Percentiles rank a stretch among this genome's conserved stretches.
Evolutionary conservation across 2,113 vertebrate species (phyloP).

Genomic region (Aptenodytes patagonicus): DNA sequence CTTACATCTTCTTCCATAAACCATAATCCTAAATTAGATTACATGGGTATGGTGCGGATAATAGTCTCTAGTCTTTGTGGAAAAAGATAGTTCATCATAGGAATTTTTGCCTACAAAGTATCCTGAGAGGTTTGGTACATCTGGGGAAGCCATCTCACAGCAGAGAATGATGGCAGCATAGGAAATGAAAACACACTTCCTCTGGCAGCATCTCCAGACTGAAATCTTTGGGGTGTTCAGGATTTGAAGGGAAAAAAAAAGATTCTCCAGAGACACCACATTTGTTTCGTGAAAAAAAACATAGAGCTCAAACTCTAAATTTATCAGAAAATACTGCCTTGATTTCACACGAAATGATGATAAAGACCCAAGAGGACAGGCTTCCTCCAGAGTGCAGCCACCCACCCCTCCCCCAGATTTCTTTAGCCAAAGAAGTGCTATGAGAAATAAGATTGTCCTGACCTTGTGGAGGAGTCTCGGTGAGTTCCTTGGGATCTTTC

Average conservation of each 20-base stretch:
- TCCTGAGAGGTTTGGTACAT: neutral
- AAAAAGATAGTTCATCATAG: neutral
- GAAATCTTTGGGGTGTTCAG: neutral
- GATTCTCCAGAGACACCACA: neutral
- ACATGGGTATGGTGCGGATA: neutral
- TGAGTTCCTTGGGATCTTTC: neutral
- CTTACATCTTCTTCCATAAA: neutral
- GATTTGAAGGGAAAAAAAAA: neutral
- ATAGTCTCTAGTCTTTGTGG: neutral
- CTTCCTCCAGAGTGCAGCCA: neutral
- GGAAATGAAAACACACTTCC: neutral
- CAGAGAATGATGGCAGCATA: neutral
- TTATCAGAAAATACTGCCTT: neutral
- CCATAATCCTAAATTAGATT: neutral
- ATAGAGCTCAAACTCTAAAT: neutral
- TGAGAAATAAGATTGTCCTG: neutral
- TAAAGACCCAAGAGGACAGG: neutral
- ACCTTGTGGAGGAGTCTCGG: neutral
- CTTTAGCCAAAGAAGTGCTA: neutral
- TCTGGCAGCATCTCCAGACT: neutral
- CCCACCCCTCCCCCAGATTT: neutral
- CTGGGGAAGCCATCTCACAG: neutral
- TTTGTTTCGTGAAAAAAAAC: slow-evolving; percentile 6
- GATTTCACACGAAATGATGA: neutral
- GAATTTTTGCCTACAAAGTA: neutral